phyloP scores from a whole-genome alignment of 2,888 invertebrate species.

The Netelia fuscicornis region DNA sequence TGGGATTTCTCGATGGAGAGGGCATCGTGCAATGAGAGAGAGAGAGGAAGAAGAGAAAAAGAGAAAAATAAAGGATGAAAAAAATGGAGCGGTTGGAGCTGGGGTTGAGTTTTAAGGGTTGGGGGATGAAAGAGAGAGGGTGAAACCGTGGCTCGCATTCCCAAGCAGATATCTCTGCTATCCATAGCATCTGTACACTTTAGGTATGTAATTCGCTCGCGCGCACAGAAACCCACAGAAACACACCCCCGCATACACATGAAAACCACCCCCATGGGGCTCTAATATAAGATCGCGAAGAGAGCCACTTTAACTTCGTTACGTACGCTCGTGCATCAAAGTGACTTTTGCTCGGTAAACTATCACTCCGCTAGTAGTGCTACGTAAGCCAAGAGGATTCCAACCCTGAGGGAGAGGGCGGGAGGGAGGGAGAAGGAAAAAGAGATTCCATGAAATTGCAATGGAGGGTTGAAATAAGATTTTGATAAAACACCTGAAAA shows the following conservation, averaged over 20 bases:
- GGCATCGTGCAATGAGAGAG: neutral
- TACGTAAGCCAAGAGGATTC: no score
- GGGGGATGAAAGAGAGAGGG: constrained; percentile 22
- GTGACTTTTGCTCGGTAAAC: constrained; percentile 47
- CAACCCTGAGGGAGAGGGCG: no score
- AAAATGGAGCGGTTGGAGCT: constrained; percentile 6
- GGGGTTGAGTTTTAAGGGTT: neutral
- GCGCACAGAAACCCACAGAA: neutral
- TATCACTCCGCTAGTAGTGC: constrained; percentile 28
- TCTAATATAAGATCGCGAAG: constrained; percentile 22
- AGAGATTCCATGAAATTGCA: neutral
- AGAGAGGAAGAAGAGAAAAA: neutral
- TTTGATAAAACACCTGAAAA: constrained; percentile 41
- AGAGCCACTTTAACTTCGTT: constrained; percentile 56
- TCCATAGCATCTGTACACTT: constrained; percentile 23
- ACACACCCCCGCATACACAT: neutral
- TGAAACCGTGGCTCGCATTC: constrained; percentile 52
- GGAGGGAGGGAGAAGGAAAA: no score
- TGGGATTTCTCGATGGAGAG: neutral
- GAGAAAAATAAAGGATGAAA: constrained; percentile 26
- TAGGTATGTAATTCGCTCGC: constrained; percentile 6
- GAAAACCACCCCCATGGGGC: neutral
- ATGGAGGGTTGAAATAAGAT: constrained; percentile 12
- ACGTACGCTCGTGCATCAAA: constrained; percentile 62
- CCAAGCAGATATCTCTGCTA: constrained; percentile 28